Evolutionary conservation across 2,797 vertebrate species (phyloP).

Genomic region (Mus minutoides): DNA sequence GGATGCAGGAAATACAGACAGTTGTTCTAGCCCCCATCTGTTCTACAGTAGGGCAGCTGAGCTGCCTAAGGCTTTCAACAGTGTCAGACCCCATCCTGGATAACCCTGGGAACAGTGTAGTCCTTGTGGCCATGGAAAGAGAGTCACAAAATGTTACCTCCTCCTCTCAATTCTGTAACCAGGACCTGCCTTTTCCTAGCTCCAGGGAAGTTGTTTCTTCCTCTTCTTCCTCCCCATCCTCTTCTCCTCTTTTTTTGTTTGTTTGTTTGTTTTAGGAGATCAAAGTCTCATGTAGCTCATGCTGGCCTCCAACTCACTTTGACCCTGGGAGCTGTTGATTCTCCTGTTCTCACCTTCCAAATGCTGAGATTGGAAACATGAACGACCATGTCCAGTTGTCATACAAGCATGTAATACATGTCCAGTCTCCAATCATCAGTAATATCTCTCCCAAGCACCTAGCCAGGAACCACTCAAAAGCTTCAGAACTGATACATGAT

Average conservation of each 20-base stretch:
- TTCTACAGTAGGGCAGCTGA: background rate
- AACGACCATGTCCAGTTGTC: background rate
- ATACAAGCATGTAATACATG: background rate
- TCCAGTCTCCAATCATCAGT: background rate
- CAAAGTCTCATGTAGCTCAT: background rate
- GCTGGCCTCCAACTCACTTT: background rate
- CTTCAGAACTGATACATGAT: slow-evolving; percentile 29
- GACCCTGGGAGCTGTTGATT: background rate
- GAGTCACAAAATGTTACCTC: background rate
- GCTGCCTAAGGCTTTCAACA: background rate
- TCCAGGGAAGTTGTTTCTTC: background rate
- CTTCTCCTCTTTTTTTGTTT: background rate
- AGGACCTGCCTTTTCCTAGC: background rate
- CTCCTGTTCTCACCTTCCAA: background rate
- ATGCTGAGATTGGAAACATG: background rate
- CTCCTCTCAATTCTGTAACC: background rate
- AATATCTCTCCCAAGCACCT: slow-evolving; percentile 36
- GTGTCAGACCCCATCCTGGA: background rate
- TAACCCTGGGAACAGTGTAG: background rate
- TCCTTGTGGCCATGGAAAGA: background rate
- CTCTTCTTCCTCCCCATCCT: background rate
- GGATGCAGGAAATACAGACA: background rate
- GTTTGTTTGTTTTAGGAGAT: background rate
- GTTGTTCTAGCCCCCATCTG: background rate
- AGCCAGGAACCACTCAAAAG: slow-evolving; percentile 30